Evolutionary conservation across 2,113 vertebrate species (phyloP).

Genomic region (Myotis lucifugus): DNA sequence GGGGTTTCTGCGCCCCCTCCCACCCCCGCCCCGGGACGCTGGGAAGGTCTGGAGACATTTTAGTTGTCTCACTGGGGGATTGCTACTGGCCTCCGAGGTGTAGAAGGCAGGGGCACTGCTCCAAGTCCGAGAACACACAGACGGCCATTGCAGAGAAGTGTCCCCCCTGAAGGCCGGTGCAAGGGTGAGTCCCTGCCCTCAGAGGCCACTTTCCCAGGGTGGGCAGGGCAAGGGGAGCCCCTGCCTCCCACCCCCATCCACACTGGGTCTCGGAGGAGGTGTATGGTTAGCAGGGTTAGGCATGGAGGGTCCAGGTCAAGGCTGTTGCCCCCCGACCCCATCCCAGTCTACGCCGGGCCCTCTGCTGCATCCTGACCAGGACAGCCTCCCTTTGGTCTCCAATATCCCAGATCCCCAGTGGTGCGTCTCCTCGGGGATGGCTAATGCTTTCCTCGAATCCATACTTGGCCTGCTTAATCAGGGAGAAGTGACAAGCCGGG

Average conservation of each 20-base stretch:
- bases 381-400: neutral
- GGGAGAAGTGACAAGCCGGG: neutral
- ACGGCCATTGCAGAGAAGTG: fast-evolving
- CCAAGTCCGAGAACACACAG: neutral
- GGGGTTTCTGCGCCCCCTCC: too few species aligned
- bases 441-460: neutral
- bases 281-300: too few species aligned
- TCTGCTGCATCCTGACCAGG: neutral
- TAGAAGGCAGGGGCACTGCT: neutral
- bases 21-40: fast-evolving
- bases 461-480: too few species aligned
- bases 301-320: neutral
- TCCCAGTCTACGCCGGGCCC: neutral
- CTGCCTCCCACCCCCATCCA: too few species aligned
- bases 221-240: too few species aligned
- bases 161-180: fast-evolving
- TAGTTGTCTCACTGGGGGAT: neutral
- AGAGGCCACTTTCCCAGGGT: too few species aligned
- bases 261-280: neutral
- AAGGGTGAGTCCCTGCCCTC: neutral
- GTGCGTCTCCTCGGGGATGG: neutral
- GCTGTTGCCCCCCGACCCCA: too few species aligned
- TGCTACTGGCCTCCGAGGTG: too few species aligned
- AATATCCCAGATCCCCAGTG: neutral
- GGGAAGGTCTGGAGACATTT: too few species aligned